phyloP scores from a whole-genome alignment of 2,888 invertebrate genomes.

The Trissolcus japonicus region DNA sequence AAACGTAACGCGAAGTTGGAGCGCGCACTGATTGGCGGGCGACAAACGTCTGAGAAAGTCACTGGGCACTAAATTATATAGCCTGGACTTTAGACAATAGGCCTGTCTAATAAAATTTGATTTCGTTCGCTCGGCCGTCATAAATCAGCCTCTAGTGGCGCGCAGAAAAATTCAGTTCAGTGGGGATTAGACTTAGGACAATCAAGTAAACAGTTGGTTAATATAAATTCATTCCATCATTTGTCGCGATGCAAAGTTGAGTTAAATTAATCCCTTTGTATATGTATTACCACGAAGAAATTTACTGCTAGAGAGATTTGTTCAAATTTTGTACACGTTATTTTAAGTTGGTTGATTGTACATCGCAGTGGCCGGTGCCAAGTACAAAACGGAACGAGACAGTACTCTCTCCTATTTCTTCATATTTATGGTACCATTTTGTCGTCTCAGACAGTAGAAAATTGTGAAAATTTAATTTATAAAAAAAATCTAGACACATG shows the following conservation, averaged over 20 bases:
- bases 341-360: too few species aligned
- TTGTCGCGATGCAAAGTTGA: neutral
- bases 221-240: neutral
- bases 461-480: too few species aligned
- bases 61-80: conserved; percentile 47
- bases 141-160: conserved; percentile 9
- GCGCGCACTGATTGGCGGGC: conserved; percentile 54
- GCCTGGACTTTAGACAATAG: conserved; percentile 31
- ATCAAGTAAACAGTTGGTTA: neutral
- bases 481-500: too few species aligned
- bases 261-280: too few species aligned
- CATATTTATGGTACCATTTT: too few species aligned
- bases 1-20: conserved; percentile 57
- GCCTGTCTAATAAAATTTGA: conserved; percentile 39
- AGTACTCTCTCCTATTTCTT: too few species aligned
- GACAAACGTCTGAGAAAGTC: conserved; percentile 29
- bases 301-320: too few species aligned
- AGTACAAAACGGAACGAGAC: neutral
- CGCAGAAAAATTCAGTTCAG: neutral
- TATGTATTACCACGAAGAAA: too few species aligned
- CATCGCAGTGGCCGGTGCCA: too few species aligned
- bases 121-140: conserved; percentile 25
- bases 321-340: too few species aligned
- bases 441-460: too few species aligned
- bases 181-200: conserved; percentile 1